These are phyloP conservation scores for Labeo catla DNA, from an alignment of 2,113 vertebrate species.

Conservation along the genomic window DNA sequence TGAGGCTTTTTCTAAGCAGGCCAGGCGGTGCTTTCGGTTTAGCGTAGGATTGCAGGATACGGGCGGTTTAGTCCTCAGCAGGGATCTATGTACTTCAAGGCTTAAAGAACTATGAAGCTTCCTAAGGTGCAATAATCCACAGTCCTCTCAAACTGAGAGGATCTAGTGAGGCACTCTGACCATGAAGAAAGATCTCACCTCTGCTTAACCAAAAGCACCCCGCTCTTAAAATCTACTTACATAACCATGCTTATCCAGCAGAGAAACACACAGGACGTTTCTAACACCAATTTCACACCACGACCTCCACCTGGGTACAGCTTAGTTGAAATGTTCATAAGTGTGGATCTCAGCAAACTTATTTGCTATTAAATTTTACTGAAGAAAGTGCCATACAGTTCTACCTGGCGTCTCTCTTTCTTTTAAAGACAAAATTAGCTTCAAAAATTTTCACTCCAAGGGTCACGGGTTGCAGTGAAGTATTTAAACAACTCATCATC, in stretches of 20 bases:
- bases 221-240: neutral
- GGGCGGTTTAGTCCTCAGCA: slow-evolving; percentile 43
- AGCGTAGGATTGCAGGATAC: slow-evolving; percentile 40
- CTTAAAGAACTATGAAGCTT: slow-evolving; percentile 36
- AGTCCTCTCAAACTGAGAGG: neutral
- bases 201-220: slow-evolving; percentile 1
- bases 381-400: neutral
- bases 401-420: neutral
- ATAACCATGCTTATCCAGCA: slow-evolving; percentile 19
- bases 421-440: neutral
- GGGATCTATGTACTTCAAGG: slow-evolving; percentile 48
- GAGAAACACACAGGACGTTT: neutral
- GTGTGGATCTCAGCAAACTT: neutral
- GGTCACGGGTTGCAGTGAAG: neutral
- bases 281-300: neutral
- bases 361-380: neutral
- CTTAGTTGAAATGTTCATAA: neutral
- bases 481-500: neutral
- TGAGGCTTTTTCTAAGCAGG: slow-evolving; percentile 46
- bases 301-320: neutral
- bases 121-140: slow-evolving; percentile 43
- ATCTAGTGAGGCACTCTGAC: slow-evolving; percentile 16
- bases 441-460: neutral
- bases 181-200: slow-evolving; percentile 32
- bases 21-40: slow-evolving; percentile 23